Percentiles rank a stretch among this genome's conserved stretches.
These are phyloP conservation scores for Synaphobranchus kaupii DNA, from an alignment of 2,797 vertebrate genomes.

Conservation along the genomic window DNA sequence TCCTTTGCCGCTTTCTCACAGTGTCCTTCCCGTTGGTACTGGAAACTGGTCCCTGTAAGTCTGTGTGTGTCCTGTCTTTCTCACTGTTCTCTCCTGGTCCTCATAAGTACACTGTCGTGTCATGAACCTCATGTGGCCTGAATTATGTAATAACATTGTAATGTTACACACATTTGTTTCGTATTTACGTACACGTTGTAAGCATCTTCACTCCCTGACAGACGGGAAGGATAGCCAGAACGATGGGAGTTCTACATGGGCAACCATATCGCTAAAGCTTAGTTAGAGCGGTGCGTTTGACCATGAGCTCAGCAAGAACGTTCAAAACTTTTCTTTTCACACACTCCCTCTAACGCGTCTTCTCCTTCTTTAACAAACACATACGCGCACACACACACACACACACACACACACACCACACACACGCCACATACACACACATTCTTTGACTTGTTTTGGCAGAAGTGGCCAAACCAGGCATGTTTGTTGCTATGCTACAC, in stretches of 20 bases:
- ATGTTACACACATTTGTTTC: not conserved
- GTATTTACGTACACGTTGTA: not conserved
- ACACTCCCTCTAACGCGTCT: not conserved
- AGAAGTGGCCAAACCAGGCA: not conserved
- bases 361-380: not conserved
- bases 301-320: not conserved
- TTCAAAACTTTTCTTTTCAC: not conserved
- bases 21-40: conserved; percentile 83
- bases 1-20: conserved; percentile 61
- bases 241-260: not conserved
- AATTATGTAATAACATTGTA: not conserved
- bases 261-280: not conserved
- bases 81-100: conserved; percentile 37
- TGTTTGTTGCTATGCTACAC: not conserved
- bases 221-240: no score
- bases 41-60: conserved; percentile 87
- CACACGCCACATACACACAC: not conserved
- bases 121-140: not conserved
- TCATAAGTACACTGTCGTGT: conserved; percentile 2
- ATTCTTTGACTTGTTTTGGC: not conserved
- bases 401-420: not conserved
- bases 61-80: conserved; percentile 53
- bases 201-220: not conserved
- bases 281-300: not conserved
- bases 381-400: not conserved